Evolutionary conservation across 2,113 vertebrate species (phyloP).

Genomic region (Gallinago paraguaiae): DNA sequence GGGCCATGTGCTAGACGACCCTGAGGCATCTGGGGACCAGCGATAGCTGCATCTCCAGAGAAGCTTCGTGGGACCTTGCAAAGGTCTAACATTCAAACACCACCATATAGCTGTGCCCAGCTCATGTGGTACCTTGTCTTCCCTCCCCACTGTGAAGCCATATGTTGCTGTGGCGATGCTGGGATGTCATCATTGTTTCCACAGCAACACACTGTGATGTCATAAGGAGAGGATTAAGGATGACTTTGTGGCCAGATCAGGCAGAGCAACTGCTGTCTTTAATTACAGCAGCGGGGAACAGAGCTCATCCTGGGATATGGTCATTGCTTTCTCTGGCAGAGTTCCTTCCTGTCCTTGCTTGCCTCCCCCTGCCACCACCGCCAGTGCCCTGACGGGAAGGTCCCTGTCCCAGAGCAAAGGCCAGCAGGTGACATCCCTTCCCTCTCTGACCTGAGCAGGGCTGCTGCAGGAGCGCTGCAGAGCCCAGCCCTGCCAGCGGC

Average conservation of each 20-base stretch:
- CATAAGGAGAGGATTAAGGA: constrained; percentile 37
- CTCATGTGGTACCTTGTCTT: not conserved
- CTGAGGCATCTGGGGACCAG: not conserved
- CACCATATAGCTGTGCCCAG: not conserved
- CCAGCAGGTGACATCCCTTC: not conserved
- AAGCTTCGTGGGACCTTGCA: not conserved
- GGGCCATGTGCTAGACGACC: not conserved
- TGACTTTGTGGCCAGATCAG: constrained; percentile 20
- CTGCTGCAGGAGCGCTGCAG: not conserved
- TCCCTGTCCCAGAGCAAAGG: not conserved
- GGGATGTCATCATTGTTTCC: constrained; percentile 35
- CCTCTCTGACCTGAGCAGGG: not conserved
- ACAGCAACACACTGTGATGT: constrained; percentile 2
- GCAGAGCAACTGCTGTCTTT: constrained; percentile 33
- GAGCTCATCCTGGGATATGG: not conserved
- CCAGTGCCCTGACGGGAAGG: not conserved
- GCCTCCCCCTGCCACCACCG: fast-evolving
- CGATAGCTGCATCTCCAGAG: not conserved
- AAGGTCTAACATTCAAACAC: not conserved
- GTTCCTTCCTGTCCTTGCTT: not conserved
- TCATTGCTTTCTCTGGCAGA: not conserved
- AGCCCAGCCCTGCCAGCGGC: not conserved
- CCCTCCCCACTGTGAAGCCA: not conserved
- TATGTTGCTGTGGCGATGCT: not conserved
- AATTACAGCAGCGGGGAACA: not conserved